Evolutionary conservation across 2,888 invertebrate species (phyloP).

Genomic region (Ctenicera cuprea): DNA sequence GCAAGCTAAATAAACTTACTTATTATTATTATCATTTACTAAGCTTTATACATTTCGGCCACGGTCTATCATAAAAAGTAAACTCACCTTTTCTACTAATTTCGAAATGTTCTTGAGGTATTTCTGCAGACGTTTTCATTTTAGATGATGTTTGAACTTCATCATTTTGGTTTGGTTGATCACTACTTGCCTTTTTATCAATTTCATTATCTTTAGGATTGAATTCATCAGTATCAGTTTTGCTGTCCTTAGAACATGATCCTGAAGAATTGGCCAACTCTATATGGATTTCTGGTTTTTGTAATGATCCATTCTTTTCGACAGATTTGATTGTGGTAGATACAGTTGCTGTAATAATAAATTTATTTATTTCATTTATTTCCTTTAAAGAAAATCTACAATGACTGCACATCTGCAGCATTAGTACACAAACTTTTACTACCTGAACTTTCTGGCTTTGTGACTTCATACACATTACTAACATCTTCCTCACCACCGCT

Average conservation of each 20-base stretch:
- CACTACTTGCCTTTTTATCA: constrained; percentile 61
- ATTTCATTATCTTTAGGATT: not conserved
- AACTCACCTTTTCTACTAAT: too few species aligned
- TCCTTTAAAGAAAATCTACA: too few species aligned
- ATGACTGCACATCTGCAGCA: not conserved
- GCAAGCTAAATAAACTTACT: too few species aligned
- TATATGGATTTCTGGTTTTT: not conserved
- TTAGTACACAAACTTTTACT: not conserved
- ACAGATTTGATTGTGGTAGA: not conserved
- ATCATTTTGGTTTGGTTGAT: too few species aligned
- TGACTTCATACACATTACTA: constrained; percentile 84
- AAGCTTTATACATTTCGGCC: too few species aligned
- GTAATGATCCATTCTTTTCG: not conserved
- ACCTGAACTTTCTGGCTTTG: constrained; percentile 56
- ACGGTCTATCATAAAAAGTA: too few species aligned
- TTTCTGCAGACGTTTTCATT: too few species aligned
- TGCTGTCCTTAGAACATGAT: constrained; percentile 62
- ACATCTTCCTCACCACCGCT: constrained; percentile 85
- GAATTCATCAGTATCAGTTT: constrained; percentile 61
- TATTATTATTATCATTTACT: too few species aligned
- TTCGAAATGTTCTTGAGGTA: too few species aligned
- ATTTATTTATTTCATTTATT: not conserved
- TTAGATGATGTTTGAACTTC: too few species aligned
- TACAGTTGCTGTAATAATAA: not conserved
- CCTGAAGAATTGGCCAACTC: constrained; percentile 41